Percentiles rank a stretch among this genome's conserved stretches.
These are phyloP conservation scores for Cacatua alba DNA, from an alignment of 2,113 vertebrate species.

Conservation along the genomic window DNA sequence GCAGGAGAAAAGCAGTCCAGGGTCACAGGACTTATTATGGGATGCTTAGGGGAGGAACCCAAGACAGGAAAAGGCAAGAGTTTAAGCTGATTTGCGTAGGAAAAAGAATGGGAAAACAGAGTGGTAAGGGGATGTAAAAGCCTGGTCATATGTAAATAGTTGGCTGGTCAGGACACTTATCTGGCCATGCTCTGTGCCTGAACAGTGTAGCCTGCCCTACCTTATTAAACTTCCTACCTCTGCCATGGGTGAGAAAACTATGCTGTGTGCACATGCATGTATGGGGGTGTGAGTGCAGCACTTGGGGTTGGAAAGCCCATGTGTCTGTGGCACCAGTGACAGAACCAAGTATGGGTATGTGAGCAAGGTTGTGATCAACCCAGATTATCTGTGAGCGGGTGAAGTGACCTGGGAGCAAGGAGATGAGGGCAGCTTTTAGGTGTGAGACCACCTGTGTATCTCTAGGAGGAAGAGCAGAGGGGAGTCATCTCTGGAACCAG, in stretches of 20 bases:
- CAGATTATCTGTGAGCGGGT: not conserved
- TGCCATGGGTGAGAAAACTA: not conserved
- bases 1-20: not conserved
- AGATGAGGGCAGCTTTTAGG: not conserved
- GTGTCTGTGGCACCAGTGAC: not conserved
- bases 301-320: not conserved
- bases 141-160: not conserved
- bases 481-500: not conserved
- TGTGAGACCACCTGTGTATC: not conserved
- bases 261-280: accelerated
- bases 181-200: no score
- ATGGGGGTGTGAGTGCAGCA: accelerated
- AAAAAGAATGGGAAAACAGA: not conserved
- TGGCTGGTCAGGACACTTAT: not conserved
- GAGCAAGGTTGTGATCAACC: not conserved
- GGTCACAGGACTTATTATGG: not conserved
- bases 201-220: not conserved
- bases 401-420: not conserved
- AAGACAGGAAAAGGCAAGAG: not conserved
- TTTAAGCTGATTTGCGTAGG: not conserved
- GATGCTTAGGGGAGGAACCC: not conserved
- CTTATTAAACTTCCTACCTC: not conserved
- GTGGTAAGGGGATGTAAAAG: not conserved
- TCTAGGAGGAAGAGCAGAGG: not conserved
- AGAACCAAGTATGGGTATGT: not conserved